Conservation (phyloP, 2,113 vertebrate species). For the Pelusios castaneus region DNA sequence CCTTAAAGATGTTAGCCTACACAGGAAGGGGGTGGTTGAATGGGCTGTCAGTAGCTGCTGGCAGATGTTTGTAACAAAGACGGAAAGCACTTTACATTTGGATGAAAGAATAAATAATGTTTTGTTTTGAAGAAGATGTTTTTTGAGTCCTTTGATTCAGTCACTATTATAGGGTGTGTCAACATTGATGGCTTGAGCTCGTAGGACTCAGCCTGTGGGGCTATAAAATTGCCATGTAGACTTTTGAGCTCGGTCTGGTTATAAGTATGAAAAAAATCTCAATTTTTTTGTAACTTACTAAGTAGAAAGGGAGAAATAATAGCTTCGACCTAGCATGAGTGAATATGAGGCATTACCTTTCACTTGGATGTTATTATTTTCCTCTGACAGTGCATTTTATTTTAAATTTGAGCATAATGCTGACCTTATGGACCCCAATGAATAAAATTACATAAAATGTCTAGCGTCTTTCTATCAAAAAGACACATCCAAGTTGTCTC, state of each 20-base stretch:
- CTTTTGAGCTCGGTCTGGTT: neutral
- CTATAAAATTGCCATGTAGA: neutral
- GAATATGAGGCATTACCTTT: neutral
- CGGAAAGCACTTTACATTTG: neutral
- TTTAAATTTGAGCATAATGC: neutral
- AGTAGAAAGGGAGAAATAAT: neutral
- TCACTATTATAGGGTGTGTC: neutral
- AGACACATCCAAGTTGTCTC: neutral
- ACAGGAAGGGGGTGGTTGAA: too few relatives aligned
- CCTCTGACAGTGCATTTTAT: neutral
- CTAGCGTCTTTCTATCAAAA: slow-evolving; percentile 11
- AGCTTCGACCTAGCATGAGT: neutral
- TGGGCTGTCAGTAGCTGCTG: too few relatives aligned
- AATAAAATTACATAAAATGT: slow-evolving; percentile 21
- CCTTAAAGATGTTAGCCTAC: too few relatives aligned
- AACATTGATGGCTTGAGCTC: neutral
- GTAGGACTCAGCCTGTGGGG: neutral
- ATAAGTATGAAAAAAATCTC: neutral
- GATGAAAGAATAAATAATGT: neutral
- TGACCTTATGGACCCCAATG: neutral
- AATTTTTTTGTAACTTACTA: neutral
- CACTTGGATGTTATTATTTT: neutral
- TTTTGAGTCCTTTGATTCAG: neutral
- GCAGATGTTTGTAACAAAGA: too few relatives aligned
- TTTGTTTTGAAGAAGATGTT: neutral